phyloP scores from a whole-genome alignment of 92 coral and sea anemone species.

The Plumapathes pennacea region DNA sequence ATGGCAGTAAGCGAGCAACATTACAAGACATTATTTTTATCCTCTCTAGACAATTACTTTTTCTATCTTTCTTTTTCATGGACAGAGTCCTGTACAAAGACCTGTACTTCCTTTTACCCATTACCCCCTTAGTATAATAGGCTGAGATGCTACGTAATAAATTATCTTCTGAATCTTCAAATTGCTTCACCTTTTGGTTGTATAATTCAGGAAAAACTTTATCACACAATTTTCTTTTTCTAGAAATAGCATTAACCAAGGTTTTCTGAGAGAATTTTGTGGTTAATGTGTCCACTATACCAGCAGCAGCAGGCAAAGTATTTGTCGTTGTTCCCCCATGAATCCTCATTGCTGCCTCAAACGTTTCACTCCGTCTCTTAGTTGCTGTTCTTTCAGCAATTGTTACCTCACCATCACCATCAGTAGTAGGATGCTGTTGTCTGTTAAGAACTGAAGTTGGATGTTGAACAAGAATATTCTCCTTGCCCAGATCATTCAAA shows the following conservation, averaged over 20 bases:
- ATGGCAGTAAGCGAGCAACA: constrained; percentile 65
- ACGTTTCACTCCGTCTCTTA: constrained; percentile 69
- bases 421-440: constrained; percentile 46
- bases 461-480: constrained; percentile 48
- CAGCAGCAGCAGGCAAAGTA: constrained; percentile 52
- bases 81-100: constrained; percentile 43
- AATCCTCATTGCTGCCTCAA: constrained; percentile 58
- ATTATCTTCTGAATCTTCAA: constrained; percentile 61
- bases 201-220: constrained; percentile 61
- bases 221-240: constrained; percentile 59
- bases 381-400: constrained; percentile 54
- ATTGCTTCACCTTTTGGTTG: constrained; percentile 49
- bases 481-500: no score
- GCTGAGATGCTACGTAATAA: constrained; percentile 53
- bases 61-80: constrained; percentile 31
- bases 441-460: constrained; percentile 50
- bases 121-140: constrained; percentile 60
- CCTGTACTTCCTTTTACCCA: constrained; percentile 70
- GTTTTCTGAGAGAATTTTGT: constrained; percentile 42
- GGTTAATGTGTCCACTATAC: constrained; percentile 59
- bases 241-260: constrained; percentile 52
- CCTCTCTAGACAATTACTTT: constrained; percentile 34
- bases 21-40: constrained; percentile 70
- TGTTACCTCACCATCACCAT: constrained; percentile 35
- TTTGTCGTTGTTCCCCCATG: constrained; percentile 66